Evolutionary conservation across 2,888 invertebrate species (phyloP).

Genomic region (Ferrisia virgata): DNA sequence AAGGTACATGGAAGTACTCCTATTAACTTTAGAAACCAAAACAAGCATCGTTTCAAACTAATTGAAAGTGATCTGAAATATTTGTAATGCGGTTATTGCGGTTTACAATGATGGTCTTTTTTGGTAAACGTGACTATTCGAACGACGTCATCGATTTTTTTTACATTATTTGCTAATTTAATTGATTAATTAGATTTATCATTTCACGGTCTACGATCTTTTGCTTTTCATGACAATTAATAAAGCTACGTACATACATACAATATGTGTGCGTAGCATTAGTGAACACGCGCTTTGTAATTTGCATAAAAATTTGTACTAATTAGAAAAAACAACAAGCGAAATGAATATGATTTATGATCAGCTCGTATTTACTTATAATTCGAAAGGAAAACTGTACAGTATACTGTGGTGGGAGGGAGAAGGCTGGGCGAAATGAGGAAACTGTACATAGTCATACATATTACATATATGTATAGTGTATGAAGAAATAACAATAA

Average conservation of each 20-base stretch:
- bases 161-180: neutral
- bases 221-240: neutral
- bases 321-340: slow-evolving; percentile 25
- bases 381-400: neutral
- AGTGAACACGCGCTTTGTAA: neutral
- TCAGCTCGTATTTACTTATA: neutral
- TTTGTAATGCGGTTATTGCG: neutral
- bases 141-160: neutral
- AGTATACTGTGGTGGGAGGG: neutral
- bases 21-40: too few species aligned
- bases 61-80: neutral
- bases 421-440: too few species aligned
- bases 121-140: neutral
- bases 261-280: neutral
- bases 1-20: too few species aligned
- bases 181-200: neutral
- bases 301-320: slow-evolving; percentile 25
- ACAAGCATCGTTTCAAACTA: too few species aligned
- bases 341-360: slow-evolving; percentile 14
- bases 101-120: neutral
- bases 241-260: neutral
- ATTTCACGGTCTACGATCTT: neutral
- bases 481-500: slow-evolving; percentile 30
- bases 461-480: too few species aligned
- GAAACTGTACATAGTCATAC: too few species aligned